phyloP scores from a whole-genome alignment of 2,888 invertebrate species.

The Lithophane semibrunnea region DNA sequence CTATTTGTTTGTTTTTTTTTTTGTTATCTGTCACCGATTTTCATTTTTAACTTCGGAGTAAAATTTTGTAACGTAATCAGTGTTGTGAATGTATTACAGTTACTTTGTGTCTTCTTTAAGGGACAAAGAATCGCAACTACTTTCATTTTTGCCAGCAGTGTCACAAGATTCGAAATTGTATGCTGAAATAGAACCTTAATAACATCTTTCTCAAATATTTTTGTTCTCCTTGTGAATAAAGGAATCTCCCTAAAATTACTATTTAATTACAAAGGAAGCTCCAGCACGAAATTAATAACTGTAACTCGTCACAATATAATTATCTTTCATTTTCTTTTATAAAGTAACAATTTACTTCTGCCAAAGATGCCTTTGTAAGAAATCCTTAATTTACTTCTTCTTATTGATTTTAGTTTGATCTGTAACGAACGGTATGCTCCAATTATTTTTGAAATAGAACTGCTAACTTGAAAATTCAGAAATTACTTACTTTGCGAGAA shows the following conservation, averaged over 20 bases:
- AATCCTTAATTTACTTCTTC: constrained; percentile 22
- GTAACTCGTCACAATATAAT: constrained; percentile 16
- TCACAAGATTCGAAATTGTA: too few species aligned
- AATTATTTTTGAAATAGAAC: constrained; percentile 35
- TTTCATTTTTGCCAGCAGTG: too few species aligned
- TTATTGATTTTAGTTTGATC: constrained; percentile 31
- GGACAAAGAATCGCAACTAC: too few species aligned
- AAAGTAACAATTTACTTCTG: constrained; percentile 15
- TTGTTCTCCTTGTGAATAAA: not conserved
- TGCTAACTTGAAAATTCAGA: constrained; percentile 28
- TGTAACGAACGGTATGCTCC: constrained; percentile 17
- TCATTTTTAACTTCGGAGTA: too few species aligned
- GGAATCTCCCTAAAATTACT: constrained; percentile 21
- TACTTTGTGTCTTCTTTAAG: too few species aligned
- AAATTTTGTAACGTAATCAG: too few species aligned
- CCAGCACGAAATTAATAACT: constrained; percentile 17
- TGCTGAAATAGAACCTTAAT: too few species aligned
- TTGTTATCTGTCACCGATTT: too few species aligned
- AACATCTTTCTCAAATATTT: not conserved
- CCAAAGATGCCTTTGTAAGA: not conserved
- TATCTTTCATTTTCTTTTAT: constrained; percentile 15
- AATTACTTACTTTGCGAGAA: constrained; percentile 13
- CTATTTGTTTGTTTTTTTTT: too few species aligned
- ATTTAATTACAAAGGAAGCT: constrained; percentile 29
- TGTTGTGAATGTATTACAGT: too few species aligned